phyloP scores from a whole-genome alignment of 1,140 invertebrate species.

The Zaprionus ornatus region DNA sequence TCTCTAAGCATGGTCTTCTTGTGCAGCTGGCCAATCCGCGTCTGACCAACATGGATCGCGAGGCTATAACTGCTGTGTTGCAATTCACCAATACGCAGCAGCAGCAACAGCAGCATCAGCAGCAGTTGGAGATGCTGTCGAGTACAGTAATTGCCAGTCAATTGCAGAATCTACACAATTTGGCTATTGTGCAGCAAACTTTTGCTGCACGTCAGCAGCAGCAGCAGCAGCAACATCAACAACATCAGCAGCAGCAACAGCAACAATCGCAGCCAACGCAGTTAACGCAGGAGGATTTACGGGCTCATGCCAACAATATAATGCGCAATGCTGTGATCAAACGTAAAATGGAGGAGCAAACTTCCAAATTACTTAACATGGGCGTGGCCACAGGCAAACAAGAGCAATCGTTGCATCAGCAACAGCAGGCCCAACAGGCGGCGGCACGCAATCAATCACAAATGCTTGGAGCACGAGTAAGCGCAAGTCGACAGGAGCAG shows the following conservation, averaged over 20 bases:
- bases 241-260: conserved; percentile 34
- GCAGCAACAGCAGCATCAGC: conserved; percentile 72
- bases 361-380: conserved; percentile 55
- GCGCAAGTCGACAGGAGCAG: conserved; percentile 31
- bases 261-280: conserved; percentile 43
- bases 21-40: conserved; percentile 79
- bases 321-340: conserved; percentile 82
- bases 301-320: conserved; percentile 77
- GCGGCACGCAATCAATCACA: conserved; percentile 38
- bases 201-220: conserved; percentile 67
- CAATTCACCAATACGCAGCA: conserved; percentile 82
- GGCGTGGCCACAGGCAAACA: conserved; percentile 30
- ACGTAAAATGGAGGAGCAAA: conserved; percentile 78
- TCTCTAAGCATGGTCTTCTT: conserved; percentile 75
- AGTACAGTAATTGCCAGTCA: conserved; percentile 78
- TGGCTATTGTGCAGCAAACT: conserved; percentile 74
- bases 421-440: conserved; percentile 30
- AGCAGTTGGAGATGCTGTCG: conserved; percentile 74
- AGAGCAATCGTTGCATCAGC: conserved; percentile 1
- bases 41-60: conserved; percentile 67
- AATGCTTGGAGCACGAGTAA: conserved; percentile 7
- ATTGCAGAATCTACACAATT: conserved; percentile 76
- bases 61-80: conserved; percentile 78
- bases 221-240: conserved; percentile 49
- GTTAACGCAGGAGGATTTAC: conserved; percentile 73